Percentiles rank a stretch among this genome's conserved stretches.
Evolutionary conservation across 2,797 vertebrate species (phyloP).

Genomic region (Phalanger gymnotis): DNA sequence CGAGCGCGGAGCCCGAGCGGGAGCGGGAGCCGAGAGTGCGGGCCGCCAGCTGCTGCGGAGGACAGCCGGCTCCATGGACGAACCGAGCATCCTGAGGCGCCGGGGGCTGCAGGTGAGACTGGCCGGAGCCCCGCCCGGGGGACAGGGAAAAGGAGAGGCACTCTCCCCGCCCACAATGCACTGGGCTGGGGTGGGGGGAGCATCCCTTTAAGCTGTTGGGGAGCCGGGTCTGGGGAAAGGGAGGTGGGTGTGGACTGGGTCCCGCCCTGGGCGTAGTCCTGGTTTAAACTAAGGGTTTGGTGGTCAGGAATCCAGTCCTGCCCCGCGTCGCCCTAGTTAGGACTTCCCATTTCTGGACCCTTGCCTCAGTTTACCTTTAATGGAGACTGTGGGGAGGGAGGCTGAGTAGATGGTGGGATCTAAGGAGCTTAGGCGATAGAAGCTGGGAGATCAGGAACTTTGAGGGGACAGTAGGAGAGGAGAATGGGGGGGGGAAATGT

Average conservation of each 20-base stretch:
- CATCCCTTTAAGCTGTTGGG: background rate
- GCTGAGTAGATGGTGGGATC: background rate
- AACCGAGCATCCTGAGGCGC: conserved; percentile 86
- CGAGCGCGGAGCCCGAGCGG: background rate
- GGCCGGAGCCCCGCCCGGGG: background rate
- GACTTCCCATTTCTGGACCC: background rate
- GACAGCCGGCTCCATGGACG: conserved; percentile 82
- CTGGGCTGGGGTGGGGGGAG: accelerated
- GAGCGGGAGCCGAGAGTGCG: background rate
- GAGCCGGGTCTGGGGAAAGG: conserved; percentile 25
- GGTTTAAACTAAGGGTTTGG: background rate
- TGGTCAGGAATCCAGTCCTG: background rate
- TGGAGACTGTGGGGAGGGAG: background rate
- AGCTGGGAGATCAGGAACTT: background rate
- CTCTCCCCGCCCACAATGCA: background rate
- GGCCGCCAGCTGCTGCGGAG: conserved; percentile 34
- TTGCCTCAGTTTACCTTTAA: conserved; percentile 5
- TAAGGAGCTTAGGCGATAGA: background rate
- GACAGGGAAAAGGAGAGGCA: background rate
- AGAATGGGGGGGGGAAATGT: background rate
- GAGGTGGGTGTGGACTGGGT: background rate
- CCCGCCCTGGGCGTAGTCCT: conserved; percentile 52
- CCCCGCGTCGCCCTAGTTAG: background rate
- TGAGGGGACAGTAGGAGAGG: background rate
- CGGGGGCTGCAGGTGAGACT: conserved; percentile 86